A percentile compares a stretch with the other conserved stretches of the same genome.
Evolutionary conservation across 2,113 vertebrate genomes (phyloP).

Genomic region (Gadus macrocephalus): DNA sequence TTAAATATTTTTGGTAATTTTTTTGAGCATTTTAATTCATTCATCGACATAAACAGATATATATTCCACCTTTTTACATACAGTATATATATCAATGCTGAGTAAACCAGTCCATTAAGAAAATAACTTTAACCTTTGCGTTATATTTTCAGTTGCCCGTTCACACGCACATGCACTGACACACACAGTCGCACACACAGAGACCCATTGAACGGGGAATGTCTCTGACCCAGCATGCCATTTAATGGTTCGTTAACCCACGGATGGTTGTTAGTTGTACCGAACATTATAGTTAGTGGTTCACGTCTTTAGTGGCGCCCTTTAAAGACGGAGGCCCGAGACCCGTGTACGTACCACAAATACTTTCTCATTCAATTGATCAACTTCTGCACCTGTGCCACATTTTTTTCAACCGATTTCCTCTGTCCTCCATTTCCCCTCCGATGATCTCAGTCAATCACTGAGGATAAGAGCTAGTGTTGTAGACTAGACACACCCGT

Average conservation of each 20-base stretch:
- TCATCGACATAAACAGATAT: no score
- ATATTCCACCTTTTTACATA: no score
- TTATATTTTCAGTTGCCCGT: no score
- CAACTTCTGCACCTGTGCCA: background rate
- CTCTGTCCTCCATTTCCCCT: slow-evolving; percentile 31
- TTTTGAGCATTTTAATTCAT: no score
- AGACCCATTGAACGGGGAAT: slow-evolving; percentile 1
- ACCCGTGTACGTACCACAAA: slow-evolving; percentile 12
- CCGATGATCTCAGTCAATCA: slow-evolving; percentile 30
- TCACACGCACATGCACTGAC: background rate
- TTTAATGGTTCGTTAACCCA: slow-evolving; percentile 68
- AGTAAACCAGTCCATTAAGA: no score
- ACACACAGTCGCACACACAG: slow-evolving; percentile 25
- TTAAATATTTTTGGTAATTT: no score
- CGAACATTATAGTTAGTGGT: slow-evolving; percentile 44
- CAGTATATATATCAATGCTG: no score
- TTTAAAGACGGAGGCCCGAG: slow-evolving; percentile 20
- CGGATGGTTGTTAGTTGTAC: slow-evolving; percentile 47
- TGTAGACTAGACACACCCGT: background rate
- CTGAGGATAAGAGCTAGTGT: slow-evolving; percentile 22
- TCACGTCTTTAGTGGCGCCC: slow-evolving; percentile 30
- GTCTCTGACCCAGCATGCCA: slow-evolving; percentile 42
- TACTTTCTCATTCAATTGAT: slow-evolving; percentile 25
- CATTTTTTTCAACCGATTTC: slow-evolving; percentile 5
- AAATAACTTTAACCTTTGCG: no score